Percentiles rank a stretch among this genome's conserved stretches.
phyloP scores from a whole-genome alignment of 2,113 vertebrate species.

The Malurus alboscapulatus region DNA sequence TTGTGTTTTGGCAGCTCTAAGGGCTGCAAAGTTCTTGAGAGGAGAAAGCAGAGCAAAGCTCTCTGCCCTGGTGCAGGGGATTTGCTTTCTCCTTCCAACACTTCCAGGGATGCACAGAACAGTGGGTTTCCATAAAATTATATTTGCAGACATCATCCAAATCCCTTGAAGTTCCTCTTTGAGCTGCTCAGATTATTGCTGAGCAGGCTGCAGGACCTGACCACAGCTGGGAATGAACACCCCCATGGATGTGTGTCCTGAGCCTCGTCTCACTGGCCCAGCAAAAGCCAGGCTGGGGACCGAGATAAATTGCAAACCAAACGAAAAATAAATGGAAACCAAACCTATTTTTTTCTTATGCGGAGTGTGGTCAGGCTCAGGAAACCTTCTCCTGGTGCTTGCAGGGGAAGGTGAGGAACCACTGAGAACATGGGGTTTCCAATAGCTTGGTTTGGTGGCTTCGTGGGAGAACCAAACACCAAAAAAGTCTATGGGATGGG shows the following conservation, averaged over 20 bases:
- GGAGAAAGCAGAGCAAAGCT: neutral
- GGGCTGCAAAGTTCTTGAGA: neutral
- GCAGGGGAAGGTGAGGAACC: neutral
- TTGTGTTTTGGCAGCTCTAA: neutral
- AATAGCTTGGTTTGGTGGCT: neutral
- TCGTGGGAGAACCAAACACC: neutral
- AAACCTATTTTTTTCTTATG: neutral
- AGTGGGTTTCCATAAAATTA: neutral
- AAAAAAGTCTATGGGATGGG: accelerated
- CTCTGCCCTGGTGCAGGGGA: neutral
- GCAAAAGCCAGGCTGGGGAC: neutral
- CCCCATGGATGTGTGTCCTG: neutral
- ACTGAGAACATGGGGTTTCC: neutral
- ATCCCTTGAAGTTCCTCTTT: neutral
- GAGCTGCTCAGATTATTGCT: neutral
- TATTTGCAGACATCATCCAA: neutral
- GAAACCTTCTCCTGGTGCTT: neutral
- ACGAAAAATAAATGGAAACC: neutral
- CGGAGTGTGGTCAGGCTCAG: neutral
- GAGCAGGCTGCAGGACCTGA: neutral
- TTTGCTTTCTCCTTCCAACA: no score
- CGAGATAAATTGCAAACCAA: neutral
- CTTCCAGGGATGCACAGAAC: neutral
- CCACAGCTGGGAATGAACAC: neutral
- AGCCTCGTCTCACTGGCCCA: accelerated